phyloP scores from a whole-genome alignment of 2,888 invertebrate species.

The Mayetiola destructor region DNA sequence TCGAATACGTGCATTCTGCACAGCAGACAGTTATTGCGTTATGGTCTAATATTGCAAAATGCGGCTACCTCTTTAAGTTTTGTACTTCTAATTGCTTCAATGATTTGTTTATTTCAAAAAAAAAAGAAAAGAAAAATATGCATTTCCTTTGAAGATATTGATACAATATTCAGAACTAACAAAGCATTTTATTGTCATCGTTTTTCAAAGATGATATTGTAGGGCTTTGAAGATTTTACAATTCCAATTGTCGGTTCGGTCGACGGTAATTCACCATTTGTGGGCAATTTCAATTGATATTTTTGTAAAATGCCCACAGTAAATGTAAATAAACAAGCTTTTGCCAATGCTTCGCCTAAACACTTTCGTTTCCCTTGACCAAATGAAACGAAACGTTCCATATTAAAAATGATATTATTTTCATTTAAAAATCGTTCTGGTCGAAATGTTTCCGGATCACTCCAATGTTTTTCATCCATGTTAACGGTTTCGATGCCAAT shows the following conservation, averaged over 20 bases:
- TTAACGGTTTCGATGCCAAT: slow-evolving; percentile 42
- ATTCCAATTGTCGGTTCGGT: slow-evolving; percentile 40
- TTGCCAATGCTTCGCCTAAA: slow-evolving; percentile 48
- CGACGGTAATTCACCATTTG: slow-evolving; percentile 33
- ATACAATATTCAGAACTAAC: too few relatives aligned
- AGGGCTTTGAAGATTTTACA: slow-evolving; percentile 41
- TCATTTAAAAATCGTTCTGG: slow-evolving; percentile 47
- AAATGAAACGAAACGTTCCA: slow-evolving; percentile 32
- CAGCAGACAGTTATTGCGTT: too few relatives aligned
- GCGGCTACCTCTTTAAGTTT: too few relatives aligned
- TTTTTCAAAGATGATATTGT: slow-evolving; percentile 35
- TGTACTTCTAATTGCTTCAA: too few relatives aligned
- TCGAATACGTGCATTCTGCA: too few relatives aligned
- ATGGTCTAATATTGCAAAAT: too few relatives aligned
- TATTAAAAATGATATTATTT: slow-evolving; percentile 24
- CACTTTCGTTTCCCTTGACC: slow-evolving; percentile 47
- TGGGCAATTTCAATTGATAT: slow-evolving; percentile 36
- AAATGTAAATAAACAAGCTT: slow-evolving; percentile 45
- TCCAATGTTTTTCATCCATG: slow-evolving; percentile 42
- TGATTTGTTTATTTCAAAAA: too few relatives aligned
- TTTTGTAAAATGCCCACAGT: slow-evolving; percentile 44
- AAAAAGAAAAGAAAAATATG: too few relatives aligned
- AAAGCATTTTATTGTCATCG: too few relatives aligned
- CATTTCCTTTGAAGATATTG: too few relatives aligned
- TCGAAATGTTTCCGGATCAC: slow-evolving; percentile 45